Percentiles rank a stretch among this genome's conserved stretches.
Conservation (phyloP, 2,888 invertebrate species). For the Anoplius nigerrimus region DNA sequence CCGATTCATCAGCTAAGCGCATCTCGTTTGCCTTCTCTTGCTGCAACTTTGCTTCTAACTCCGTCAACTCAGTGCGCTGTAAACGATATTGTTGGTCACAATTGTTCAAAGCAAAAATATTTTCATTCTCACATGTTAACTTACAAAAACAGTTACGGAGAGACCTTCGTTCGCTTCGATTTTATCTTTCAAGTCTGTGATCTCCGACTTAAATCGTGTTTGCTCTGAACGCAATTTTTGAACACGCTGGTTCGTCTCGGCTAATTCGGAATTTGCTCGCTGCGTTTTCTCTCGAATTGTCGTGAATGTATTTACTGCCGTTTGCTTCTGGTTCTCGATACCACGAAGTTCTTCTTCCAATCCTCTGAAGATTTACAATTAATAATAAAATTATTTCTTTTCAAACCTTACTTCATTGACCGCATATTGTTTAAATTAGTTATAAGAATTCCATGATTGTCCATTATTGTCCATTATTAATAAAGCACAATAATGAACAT, state of each 20-base stretch:
- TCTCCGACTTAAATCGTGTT: constrained; percentile 46
- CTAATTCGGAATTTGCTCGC: constrained; percentile 47
- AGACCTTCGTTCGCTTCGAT: constrained; percentile 47
- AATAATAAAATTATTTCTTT: background rate
- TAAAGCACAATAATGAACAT: constrained; percentile 21
- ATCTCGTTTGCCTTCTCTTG: constrained; percentile 54
- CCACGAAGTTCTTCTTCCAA: constrained; percentile 60
- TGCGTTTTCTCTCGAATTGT: constrained; percentile 49
- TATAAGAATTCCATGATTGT: background rate
- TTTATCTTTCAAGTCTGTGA: constrained; percentile 61
- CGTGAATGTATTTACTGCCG: constrained; percentile 29
- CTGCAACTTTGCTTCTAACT: constrained; percentile 66
- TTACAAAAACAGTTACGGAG: constrained; percentile 59
- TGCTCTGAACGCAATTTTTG: constrained; percentile 45
- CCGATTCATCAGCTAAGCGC: constrained; percentile 65
- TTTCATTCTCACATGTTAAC: constrained; percentile 29
- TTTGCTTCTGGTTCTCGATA: constrained; percentile 45
- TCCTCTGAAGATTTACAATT: constrained; percentile 41
- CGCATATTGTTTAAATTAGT: background rate
- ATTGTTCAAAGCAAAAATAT: constrained; percentile 5
- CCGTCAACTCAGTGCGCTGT: constrained; percentile 73
- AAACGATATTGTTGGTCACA: constrained; percentile 16
- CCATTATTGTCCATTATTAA: background rate
- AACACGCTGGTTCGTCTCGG: constrained; percentile 46
- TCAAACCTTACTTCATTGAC: background rate